Evolutionary conservation across 2,113 vertebrate genomes (phyloP).

Genomic region (Oreocharis arfaki): DNA sequence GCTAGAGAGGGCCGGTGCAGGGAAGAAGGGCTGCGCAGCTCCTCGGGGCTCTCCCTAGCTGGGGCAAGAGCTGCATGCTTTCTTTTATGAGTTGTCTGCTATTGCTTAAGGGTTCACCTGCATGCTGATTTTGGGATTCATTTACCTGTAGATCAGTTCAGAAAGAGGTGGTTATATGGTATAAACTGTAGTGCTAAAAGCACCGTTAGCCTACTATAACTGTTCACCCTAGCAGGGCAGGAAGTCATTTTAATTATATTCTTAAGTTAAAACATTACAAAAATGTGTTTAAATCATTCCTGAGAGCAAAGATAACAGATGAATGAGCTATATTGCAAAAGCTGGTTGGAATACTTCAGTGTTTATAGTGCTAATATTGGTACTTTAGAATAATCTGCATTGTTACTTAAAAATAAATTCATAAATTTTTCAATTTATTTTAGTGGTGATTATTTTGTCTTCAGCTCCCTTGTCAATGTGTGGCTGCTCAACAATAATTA

Average conservation of each 20-base stretch:
- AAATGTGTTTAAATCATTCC: neutral
- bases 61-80: neutral
- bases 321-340: neutral
- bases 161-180: neutral
- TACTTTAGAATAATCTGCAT: neutral
- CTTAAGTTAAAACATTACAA: neutral
- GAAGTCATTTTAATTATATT: neutral
- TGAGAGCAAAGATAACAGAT: neutral
- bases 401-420: neutral
- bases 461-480: neutral
- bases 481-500: neutral
- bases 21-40: neutral
- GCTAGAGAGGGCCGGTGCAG: rapidly evolving
- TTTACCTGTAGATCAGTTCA: neutral
- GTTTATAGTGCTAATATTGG: neutral
- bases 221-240: neutral
- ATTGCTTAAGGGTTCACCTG: neutral
- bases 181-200: neutral
- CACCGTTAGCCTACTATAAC: rapidly evolving
- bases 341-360: neutral
- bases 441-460: neutral
- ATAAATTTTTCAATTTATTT: neutral
- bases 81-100: neutral
- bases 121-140: neutral
- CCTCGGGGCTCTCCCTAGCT: rapidly evolving